Conservation (phyloP, 1,140 invertebrate genomes). For the Platyscapa corneri region DNA sequence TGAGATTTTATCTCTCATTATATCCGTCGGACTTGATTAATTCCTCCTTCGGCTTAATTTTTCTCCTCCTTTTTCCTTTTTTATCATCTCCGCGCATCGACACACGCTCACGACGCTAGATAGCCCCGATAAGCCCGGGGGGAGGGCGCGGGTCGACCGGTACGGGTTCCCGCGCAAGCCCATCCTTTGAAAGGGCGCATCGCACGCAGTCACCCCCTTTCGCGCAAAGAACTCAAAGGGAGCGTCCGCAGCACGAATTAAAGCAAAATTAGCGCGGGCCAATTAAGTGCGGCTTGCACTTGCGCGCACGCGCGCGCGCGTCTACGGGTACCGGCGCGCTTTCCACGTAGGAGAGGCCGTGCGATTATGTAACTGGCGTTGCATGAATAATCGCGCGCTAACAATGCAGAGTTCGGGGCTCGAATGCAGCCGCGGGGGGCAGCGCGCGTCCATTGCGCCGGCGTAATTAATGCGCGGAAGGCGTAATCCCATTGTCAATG, state of each 20-base stretch:
- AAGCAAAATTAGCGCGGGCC: neutral
- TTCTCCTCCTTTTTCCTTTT: neutral
- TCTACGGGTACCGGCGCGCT: neutral
- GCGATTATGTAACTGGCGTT: slow-evolving; percentile 46
- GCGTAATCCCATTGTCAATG: slow-evolving; percentile 18
- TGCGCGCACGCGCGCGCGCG: neutral
- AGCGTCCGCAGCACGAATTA: neutral
- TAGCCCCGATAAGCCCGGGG: no score
- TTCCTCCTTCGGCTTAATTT: slow-evolving; percentile 15
- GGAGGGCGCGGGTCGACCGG: no score
- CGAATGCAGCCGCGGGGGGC: neutral
- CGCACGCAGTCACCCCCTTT: neutral
- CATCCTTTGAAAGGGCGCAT: neutral
- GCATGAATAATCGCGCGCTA: slow-evolving; percentile 37
- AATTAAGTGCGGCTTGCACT: neutral
- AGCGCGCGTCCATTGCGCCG: neutral
- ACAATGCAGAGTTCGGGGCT: neutral
- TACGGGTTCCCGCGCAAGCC: no score
- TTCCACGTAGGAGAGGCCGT: neutral
- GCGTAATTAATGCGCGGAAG: slow-evolving; percentile 33
- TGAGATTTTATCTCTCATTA: slow-evolving; percentile 48
- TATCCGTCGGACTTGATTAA: slow-evolving; percentile 43
- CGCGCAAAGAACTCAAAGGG: neutral
- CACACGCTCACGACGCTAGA: neutral
- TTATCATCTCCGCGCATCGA: neutral